Evolutionary conservation across 2,888 invertebrate genomes (phyloP).

Genomic region (Perizoma flavofasciatum): DNA sequence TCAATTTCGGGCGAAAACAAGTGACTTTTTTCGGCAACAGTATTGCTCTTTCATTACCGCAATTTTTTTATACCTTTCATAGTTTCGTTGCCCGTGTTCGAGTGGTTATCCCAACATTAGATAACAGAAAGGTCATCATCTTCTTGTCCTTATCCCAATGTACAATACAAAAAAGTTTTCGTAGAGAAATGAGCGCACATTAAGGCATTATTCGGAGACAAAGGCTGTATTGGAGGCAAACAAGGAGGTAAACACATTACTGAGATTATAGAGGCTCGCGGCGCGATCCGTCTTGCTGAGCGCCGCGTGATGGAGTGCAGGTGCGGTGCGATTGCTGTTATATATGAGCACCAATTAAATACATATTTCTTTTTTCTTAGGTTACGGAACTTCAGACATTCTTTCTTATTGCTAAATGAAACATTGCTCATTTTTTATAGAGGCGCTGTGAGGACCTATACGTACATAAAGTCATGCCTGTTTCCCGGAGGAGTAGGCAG

Average conservation of each 20-base stretch:
- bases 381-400: neutral
- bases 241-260: constrained; percentile 75
- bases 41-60: neutral
- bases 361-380: constrained; percentile 4
- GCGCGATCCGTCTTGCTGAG: constrained; percentile 57
- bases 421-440: neutral
- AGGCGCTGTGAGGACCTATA: too few species aligned
- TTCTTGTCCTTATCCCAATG: too few species aligned
- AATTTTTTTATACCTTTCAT: too few species aligned
- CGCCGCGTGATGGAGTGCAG: constrained; percentile 14
- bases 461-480: too few species aligned
- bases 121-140: constrained; percentile 59
- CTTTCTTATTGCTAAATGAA: neutral
- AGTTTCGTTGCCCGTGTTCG: too few species aligned
- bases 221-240: constrained; percentile 61
- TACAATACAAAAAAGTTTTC: constrained; percentile 43
- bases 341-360: constrained; percentile 14
- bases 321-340: constrained; percentile 10
- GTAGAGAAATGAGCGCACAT: constrained; percentile 57
- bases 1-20: neutral
- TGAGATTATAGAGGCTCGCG: constrained; percentile 56
- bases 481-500: too few species aligned
- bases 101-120: neutral
- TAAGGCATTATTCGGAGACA: constrained; percentile 62
- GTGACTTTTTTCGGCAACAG: neutral